Evolutionary conservation across 2,797 vertebrate species (phyloP).

Genomic region (Brotula barbata): DNA sequence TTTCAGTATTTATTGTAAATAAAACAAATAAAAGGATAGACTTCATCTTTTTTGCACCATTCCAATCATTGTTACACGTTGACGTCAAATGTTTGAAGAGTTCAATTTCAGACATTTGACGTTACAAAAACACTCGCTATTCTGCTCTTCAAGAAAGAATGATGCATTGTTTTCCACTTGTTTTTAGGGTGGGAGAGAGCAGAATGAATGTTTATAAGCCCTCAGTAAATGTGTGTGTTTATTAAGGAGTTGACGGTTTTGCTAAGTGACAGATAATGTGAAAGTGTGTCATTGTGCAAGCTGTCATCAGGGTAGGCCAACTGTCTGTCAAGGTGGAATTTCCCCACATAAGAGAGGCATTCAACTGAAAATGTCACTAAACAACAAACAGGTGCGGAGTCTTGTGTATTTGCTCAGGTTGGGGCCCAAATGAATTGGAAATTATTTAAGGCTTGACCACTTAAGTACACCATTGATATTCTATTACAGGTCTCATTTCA

Average conservation of each 20-base stretch:
- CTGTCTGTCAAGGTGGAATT: slow-evolving; percentile 75
- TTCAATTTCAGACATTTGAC: too few species aligned
- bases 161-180: slow-evolving; percentile 16
- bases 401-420: slow-evolving; percentile 59
- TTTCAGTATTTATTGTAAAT: background rate
- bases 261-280: slow-evolving; percentile 72
- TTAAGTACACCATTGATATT: slow-evolving; percentile 57
- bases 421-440: slow-evolving; percentile 56
- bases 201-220: slow-evolving; percentile 29
- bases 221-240: slow-evolving; percentile 6
- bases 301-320: slow-evolving; percentile 72
- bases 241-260: slow-evolving; percentile 53
- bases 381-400: slow-evolving; percentile 62
- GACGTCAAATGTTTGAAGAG: background rate
- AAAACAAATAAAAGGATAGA: background rate
- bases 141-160: slow-evolving; percentile 22
- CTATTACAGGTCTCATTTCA: slow-evolving; percentile 65
- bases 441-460: slow-evolving; percentile 51
- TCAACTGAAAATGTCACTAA: slow-evolving; percentile 75
- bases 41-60: background rate
- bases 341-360: slow-evolving; percentile 66
- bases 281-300: slow-evolving; percentile 73
- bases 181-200: slow-evolving; percentile 5
- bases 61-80: background rate
- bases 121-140: background rate